phyloP scores from a whole-genome alignment of 2,888 invertebrate genomes.

The Melieria crassipennis region DNA sequence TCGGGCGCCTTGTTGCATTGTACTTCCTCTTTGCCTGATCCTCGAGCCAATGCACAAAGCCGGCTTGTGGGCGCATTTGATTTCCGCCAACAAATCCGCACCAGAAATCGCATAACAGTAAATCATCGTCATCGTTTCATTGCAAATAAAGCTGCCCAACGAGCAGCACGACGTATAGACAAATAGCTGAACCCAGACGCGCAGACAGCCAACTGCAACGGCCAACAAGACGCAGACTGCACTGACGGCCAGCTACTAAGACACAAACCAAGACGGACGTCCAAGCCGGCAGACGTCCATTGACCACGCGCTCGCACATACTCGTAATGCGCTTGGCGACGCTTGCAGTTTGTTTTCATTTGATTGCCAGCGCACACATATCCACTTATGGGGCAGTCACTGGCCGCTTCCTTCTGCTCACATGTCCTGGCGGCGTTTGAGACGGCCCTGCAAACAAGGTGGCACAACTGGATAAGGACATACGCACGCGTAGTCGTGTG shows the following conservation, averaged over 20 bases:
- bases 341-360: conserved; percentile 53
- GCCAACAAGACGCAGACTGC: background rate
- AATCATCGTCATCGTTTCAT: conserved; percentile 59
- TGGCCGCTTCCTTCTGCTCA: background rate
- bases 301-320: conserved; percentile 13
- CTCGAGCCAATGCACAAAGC: background rate
- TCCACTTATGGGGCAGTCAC: background rate
- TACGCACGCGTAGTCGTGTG: conserved; percentile 9
- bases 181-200: background rate
- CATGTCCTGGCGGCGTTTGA: conserved; percentile 8
- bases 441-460: too few relatives aligned
- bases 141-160: background rate
- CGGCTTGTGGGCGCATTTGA: conserved; percentile 36
- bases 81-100: conserved; percentile 52
- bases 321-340: conserved; percentile 6
- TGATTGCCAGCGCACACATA: conserved; percentile 44
- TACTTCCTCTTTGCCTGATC: too few relatives aligned
- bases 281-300: conserved; percentile 20
- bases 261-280: background rate
- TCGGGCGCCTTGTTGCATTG: too few relatives aligned
- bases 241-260: background rate
- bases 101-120: conserved; percentile 58
- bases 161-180: conserved; percentile 2
- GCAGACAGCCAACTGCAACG: conserved; percentile 8
- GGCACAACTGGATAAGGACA: conserved; percentile 29